Evolutionary conservation across 2,113 vertebrate species (phyloP).

Genomic region (Acrocephalus arundinaceus): DNA sequence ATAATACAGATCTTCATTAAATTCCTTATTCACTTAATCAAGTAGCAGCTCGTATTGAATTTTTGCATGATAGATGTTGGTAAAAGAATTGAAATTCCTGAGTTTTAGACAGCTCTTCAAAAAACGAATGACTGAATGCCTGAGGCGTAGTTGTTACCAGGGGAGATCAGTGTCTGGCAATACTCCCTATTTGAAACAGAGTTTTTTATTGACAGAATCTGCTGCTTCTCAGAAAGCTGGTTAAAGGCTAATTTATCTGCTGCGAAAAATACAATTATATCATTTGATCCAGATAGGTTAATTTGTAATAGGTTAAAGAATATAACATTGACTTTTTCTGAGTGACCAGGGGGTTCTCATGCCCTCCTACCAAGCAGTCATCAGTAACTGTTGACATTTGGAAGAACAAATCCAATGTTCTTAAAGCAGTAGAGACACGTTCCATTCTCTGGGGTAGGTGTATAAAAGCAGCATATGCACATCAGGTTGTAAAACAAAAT

Average conservation of each 20-base stretch:
- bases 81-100: background rate
- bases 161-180: background rate
- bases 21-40: background rate
- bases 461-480: background rate
- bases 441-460: background rate
- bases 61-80: background rate
- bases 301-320: background rate
- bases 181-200: background rate
- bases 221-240: background rate
- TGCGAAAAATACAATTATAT: background rate
- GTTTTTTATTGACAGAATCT: background rate
- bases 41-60: background rate
- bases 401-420: background rate
- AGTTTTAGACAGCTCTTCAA: background rate
- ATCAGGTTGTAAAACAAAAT: background rate
- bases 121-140: background rate
- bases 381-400: background rate
- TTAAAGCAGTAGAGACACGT: background rate
- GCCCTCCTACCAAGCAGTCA: background rate
- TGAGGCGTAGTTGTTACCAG: background rate
- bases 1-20: background rate
- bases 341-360: background rate
- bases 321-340: background rate
- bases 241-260: background rate
- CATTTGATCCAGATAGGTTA: background rate